phyloP scores from a whole-genome alignment of 2,113 vertebrate species.

The Perca schrenkii region DNA sequence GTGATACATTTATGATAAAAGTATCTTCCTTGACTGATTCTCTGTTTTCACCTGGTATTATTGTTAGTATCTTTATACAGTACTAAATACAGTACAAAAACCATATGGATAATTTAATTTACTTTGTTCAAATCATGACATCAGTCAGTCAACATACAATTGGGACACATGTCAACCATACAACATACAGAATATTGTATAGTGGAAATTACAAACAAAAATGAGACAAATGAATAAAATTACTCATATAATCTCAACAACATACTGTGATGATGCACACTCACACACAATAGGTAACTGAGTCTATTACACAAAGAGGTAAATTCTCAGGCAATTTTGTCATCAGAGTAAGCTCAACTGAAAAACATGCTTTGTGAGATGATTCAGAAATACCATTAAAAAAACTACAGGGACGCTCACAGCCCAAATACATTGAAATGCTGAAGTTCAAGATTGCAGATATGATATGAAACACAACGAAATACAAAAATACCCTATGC shows the following conservation, averaged over 20 bases:
- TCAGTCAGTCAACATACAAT: constrained; percentile 32
- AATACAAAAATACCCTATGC: constrained; percentile 56
- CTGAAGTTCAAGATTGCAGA: constrained; percentile 3
- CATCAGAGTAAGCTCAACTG: constrained; percentile 9
- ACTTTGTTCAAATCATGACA: constrained; percentile 47
- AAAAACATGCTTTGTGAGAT: constrained; percentile 37
- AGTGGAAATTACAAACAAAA: constrained; percentile 32
- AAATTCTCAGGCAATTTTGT: constrained; percentile 45
- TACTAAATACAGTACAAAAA: constrained; percentile 43
- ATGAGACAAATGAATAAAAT: constrained; percentile 13
- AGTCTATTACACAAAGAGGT: constrained; percentile 23
- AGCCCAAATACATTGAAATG: constrained; percentile 32
- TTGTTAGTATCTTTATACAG: background rate
- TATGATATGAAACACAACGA: constrained; percentile 40
- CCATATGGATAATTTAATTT: constrained; percentile 54
- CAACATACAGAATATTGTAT: constrained; percentile 24
- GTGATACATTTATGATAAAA: background rate
- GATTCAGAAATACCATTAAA: constrained; percentile 15
- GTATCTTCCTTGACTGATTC: background rate
- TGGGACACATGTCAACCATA: constrained; percentile 13
- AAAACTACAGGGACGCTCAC: constrained; percentile 34
- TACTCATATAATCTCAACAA: constrained; percentile 16
- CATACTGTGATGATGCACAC: constrained; percentile 4
- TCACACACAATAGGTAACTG: constrained; percentile 2
- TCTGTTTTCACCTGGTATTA: background rate